phyloP scores from a whole-genome alignment of 1,140 invertebrate species.

The Arctopsyche grandis region DNA sequence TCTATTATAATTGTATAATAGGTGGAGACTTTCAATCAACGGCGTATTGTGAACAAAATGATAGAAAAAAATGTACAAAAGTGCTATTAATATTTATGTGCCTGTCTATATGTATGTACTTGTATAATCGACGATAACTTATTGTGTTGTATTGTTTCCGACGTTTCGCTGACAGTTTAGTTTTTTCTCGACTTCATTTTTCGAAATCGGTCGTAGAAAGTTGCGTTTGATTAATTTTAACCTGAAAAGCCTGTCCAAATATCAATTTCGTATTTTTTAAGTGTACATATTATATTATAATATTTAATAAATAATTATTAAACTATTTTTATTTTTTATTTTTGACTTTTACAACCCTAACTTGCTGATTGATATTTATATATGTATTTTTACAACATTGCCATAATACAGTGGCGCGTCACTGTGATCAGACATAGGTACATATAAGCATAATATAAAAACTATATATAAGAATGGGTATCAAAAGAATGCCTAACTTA shows the following conservation, averaged over 20 bases:
- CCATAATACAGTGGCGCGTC: too few relatives aligned
- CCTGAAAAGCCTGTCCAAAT: not conserved
- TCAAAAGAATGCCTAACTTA: too few relatives aligned
- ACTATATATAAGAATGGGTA: too few relatives aligned
- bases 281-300: too few relatives aligned
- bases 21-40: too few relatives aligned
- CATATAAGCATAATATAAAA: too few relatives aligned
- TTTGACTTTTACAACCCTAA: too few relatives aligned
- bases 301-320: not conserved
- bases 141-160: constrained; percentile 1
- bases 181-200: not conserved
- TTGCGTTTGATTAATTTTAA: too few relatives aligned
- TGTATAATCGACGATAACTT: constrained; percentile 9
- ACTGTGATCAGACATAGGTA: too few relatives aligned
- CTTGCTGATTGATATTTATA: too few relatives aligned
- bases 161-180: not conserved
- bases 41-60: not conserved
- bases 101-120: not conserved
- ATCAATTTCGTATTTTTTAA: not conserved
- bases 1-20: too few relatives aligned
- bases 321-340: not conserved
- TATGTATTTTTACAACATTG: too few relatives aligned
- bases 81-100: constrained; percentile 9
- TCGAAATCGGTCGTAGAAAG: not conserved
- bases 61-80: constrained; percentile 12